phyloP scores from a whole-genome alignment of 1,140 invertebrate genomes.

The Pseudachorutes palmiensis region DNA sequence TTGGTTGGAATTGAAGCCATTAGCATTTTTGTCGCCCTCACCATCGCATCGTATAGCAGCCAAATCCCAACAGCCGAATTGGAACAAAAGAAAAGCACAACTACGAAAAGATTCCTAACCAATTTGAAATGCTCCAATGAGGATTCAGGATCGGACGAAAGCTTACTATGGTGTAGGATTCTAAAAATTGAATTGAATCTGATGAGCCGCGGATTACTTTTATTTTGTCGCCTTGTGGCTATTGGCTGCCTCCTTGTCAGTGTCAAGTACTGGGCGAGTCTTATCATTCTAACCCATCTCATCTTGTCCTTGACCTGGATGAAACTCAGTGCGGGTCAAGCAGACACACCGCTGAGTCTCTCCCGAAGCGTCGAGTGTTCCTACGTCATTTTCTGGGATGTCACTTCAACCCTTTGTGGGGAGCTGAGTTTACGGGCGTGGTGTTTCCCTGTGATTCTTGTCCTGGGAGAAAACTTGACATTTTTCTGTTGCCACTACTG shows the following conservation, averaged over 20 bases:
- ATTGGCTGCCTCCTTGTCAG: constrained; percentile 27
- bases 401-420: constrained; percentile 16
- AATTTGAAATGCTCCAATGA: constrained; percentile 6
- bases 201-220: constrained; percentile 24
- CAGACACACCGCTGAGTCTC: constrained; percentile 14
- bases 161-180: constrained; percentile 20
- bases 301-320: constrained; percentile 26
- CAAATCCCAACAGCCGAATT: neutral
- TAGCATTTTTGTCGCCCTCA: constrained; percentile 25
- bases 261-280: constrained; percentile 26
- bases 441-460: constrained; percentile 26
- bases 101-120: neutral
- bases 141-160: neutral
- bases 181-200: constrained; percentile 23
- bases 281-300: constrained; percentile 27
- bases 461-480: constrained; percentile 22
- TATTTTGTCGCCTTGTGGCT: constrained; percentile 28
- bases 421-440: constrained; percentile 19
- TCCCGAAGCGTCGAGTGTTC: constrained; percentile 16
- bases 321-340: neutral
- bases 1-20: constrained; percentile 27
- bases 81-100: neutral
- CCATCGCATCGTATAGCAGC: constrained; percentile 22
- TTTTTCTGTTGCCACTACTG: constrained; percentile 18
- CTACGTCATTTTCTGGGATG: constrained; percentile 36